phyloP scores from a whole-genome alignment of 2,113 vertebrate species.

The Suncus etruscus region DNA sequence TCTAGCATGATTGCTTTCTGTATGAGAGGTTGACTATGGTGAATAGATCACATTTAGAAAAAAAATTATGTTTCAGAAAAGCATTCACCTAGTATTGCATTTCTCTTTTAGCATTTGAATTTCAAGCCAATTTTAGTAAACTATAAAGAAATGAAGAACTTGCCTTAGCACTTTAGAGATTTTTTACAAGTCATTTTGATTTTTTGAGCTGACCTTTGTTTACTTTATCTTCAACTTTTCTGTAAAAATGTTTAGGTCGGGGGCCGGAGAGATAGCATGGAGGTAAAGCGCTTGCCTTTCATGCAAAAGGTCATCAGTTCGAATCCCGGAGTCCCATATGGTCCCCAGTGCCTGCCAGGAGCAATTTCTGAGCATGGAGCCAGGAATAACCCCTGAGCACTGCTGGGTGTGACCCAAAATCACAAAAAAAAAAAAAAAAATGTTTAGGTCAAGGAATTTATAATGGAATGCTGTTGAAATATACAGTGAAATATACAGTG shows the following conservation, averaged over 20 bases:
- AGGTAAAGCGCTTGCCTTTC: too few species aligned
- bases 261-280: too few species aligned
- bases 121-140: constrained; percentile 71
- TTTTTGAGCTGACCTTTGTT: constrained; percentile 59
- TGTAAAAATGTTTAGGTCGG: constrained; percentile 65
- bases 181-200: constrained; percentile 67
- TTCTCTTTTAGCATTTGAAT: constrained; percentile 81
- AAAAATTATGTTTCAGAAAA: constrained; percentile 55
- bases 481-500: constrained; percentile 26
- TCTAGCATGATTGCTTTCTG: constrained; percentile 62
- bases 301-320: too few species aligned
- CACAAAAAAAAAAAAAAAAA: too few species aligned
- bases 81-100: constrained; percentile 72
- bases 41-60: constrained; percentile 71
- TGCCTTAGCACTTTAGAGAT: constrained; percentile 88
- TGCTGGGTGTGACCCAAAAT: too few species aligned
- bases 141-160: constrained; percentile 81
- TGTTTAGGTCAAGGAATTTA: constrained; percentile 63
- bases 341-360: too few species aligned
- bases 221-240: constrained; percentile 69
- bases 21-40: constrained; percentile 60
- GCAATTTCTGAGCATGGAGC: too few species aligned
- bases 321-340: too few species aligned
- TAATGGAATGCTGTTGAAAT: constrained; percentile 21
- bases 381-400: too few species aligned